Evolutionary conservation across 2,797 vertebrate genomes (phyloP), one percentile per base, ranked within the genome.

Genomic region (Gallinago solitaria): DNA sequence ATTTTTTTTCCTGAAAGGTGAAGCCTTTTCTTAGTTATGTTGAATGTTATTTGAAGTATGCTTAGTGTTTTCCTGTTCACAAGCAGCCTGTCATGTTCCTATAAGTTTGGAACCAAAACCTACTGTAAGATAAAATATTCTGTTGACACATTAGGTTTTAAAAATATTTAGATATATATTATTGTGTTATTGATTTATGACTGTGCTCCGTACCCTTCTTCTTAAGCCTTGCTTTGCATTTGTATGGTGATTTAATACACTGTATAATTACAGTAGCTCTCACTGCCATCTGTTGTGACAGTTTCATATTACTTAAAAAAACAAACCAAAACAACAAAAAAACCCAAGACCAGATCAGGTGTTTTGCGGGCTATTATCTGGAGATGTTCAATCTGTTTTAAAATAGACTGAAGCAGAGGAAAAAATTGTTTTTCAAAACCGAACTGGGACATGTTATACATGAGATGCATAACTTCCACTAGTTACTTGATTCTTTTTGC

Each of bases 401-500:
- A 90, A 89, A 50, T 16, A 80, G 16, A 32, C 9, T 27, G 57
- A 59, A 82, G 11, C 25, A 81, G 68, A 77, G 18, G 53, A n/a
- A 4, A 80, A 41, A 56, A 27, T 23, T 28, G 3, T 23, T 63
- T 51, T 86, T 75, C 32, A 6, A 56, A 92, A 67, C 9, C 41
- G 41, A 68, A 14, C 12, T 15, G 12, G 11, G 25, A 32, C 7
- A 4, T 0, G 0, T 37, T 63, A 6, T 41, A 12, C 7, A 12
- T 14, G 21, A 57, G n/a, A 28, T 3, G 3, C 1, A 3, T 73
- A 28, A 50, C 21, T 6, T 74, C n/a, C 16, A 11, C 18, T 68
- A 21, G 7, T 64, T 54, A 43, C 15, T 79, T 67, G 15, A 56
- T 89, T 80, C 17, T 41, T 77, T 91, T 89, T 77, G 25, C 25